Conservation (phyloP, 2,888 invertebrate genomes). For the Apoderus coryli region DNA sequence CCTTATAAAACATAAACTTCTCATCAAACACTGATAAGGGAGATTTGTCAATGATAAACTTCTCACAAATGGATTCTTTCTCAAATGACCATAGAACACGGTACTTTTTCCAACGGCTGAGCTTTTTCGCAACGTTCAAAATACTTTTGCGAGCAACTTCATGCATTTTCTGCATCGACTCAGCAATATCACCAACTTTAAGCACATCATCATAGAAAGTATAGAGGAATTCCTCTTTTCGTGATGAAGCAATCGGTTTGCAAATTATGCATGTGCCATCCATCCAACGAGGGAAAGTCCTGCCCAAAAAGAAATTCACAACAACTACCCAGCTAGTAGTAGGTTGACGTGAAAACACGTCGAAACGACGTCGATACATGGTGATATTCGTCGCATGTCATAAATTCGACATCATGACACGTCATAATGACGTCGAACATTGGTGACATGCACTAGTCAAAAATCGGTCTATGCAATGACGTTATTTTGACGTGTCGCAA, state of each 20-base stretch:
- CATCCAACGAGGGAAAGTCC: conserved; percentile 78
- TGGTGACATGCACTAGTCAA: too few relatives aligned
- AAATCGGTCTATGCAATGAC: too few relatives aligned
- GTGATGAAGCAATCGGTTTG: conserved; percentile 42
- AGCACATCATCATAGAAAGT: conserved; percentile 71
- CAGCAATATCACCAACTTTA: conserved; percentile 53
- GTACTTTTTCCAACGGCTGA: conserved; percentile 55
- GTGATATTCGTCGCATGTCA: too few relatives aligned
- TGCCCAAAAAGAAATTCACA: too few relatives aligned
- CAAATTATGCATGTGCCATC: conserved; percentile 63
- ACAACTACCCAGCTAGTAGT: too few relatives aligned
- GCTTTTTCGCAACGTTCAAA: conserved; percentile 46
- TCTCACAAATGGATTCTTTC: conserved; percentile 58
- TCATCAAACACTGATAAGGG: conserved; percentile 61
- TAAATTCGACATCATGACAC: too few relatives aligned
- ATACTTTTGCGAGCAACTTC: conserved; percentile 51
- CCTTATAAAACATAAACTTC: conserved; percentile 70
- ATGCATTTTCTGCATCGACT: conserved; percentile 49
- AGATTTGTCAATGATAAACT: conserved; percentile 53
- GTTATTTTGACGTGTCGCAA: too few relatives aligned
- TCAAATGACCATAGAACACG: conserved; percentile 64
- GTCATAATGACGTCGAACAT: too few relatives aligned
- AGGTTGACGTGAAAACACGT: too few relatives aligned
- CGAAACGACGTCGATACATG: too few relatives aligned
- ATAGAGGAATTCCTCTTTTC: conserved; percentile 45